A percentile compares a stretch with the other conserved stretches of the same genome.
Evolutionary conservation across 2,113 vertebrate species (phyloP).

Genomic region (Saguinus imperator): DNA sequence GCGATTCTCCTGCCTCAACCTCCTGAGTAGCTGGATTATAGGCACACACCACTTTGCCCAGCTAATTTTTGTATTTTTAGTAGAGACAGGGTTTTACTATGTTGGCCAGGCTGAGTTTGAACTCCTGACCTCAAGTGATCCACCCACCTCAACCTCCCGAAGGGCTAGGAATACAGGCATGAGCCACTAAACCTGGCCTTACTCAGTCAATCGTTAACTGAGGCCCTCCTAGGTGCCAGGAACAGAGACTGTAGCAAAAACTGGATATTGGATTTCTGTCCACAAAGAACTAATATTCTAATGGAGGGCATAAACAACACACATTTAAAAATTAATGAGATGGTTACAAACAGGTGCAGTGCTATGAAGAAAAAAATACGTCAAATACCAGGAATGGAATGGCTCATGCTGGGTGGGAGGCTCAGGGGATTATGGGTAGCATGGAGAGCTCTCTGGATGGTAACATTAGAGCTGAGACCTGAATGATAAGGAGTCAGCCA

Average conservation of each 20-base stretch:
- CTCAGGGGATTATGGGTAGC: not conserved
- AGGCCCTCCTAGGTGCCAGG: not conserved
- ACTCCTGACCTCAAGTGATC: too few relatives aligned
- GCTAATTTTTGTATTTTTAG: too few relatives aligned
- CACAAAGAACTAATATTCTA: not conserved
- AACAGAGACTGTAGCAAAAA: not conserved
- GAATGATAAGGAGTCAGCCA: not conserved
- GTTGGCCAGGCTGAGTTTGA: too few relatives aligned
- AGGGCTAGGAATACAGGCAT: too few relatives aligned
- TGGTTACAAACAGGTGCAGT: not conserved
- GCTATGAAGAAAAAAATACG: not conserved
- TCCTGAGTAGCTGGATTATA: too few relatives aligned
- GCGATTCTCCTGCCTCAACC: too few relatives aligned
- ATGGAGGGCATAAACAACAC: not conserved
- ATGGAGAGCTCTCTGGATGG: not conserved
- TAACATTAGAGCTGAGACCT: not conserved
- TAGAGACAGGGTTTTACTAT: too few relatives aligned
- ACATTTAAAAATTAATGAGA: not conserved
- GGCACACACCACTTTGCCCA: too few relatives aligned
- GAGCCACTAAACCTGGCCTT: not conserved
- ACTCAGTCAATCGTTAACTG: not conserved
- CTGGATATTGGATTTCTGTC: not conserved
- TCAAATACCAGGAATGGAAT: not conserved
- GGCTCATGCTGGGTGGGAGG: not conserved
- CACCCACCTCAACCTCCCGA: too few relatives aligned